These are phyloP conservation scores for Ctenochaetus hawaiiensis DNA, from an alignment of 2,797 vertebrate species.

Conservation along the genomic window DNA sequence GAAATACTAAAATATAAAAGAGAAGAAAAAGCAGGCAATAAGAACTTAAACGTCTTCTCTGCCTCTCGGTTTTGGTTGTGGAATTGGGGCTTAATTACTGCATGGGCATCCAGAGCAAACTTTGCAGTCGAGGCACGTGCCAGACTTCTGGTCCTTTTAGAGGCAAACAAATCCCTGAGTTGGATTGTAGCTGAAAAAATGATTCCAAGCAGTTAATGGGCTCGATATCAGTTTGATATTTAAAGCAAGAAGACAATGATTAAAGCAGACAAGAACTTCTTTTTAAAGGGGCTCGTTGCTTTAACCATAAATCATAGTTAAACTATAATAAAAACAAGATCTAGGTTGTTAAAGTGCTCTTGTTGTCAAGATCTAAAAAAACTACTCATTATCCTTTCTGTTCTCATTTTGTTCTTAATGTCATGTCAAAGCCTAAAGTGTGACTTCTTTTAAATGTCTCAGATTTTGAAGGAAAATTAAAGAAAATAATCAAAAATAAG, in stretches of 20 bases:
- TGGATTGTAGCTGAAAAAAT: constrained; percentile 51
- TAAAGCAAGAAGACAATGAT: too few relatives aligned
- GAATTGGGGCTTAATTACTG: not conserved
- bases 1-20: not conserved
- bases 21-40: constrained; percentile 5
- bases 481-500: too few relatives aligned
- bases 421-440: not conserved
- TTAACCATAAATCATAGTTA: not conserved
- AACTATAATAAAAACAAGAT: not conserved
- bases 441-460: not conserved
- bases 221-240: not conserved
- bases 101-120: constrained; percentile 62
- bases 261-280: not conserved
- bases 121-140: constrained; percentile 47
- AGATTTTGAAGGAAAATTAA: not conserved
- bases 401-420: not conserved
- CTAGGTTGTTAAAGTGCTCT: not conserved
- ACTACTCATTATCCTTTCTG: not conserved
- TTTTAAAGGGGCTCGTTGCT: not conserved
- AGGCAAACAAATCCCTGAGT: constrained; percentile 46
- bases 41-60: not conserved
- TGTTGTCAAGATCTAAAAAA: not conserved
- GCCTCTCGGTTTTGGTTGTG: too few relatives aligned
- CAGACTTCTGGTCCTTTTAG: not conserved
- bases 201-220: not conserved